phyloP scores from a whole-genome alignment of 2,113 vertebrate species.

The Fulmarus glacialis region DNA sequence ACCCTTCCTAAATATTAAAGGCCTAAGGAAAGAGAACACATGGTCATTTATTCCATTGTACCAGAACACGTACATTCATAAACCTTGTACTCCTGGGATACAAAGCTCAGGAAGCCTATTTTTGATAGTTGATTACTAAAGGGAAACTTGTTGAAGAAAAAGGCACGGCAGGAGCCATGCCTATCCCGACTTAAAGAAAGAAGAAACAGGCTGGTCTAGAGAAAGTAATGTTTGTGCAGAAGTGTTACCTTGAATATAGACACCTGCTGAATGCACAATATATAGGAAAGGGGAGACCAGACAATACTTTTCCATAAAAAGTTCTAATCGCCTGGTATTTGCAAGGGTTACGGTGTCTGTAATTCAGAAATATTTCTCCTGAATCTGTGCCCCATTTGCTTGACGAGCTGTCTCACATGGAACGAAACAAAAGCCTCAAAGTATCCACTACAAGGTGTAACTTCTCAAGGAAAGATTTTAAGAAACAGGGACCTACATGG shows the following conservation, averaged over 20 bases:
- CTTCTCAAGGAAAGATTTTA: background rate
- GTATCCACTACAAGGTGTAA: background rate
- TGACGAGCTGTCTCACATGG: background rate
- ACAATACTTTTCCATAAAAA: background rate
- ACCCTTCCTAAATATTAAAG: slow-evolving; percentile 33
- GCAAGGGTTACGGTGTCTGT: background rate
- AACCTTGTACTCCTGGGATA: background rate
- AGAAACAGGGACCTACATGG: background rate
- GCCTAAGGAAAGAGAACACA: background rate
- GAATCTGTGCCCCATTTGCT: background rate
- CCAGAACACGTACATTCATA: background rate
- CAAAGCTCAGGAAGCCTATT: background rate
- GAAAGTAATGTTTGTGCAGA: background rate
- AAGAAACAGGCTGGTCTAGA: background rate
- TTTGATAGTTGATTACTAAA: background rate
- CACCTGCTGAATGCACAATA: background rate
- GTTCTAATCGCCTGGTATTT: background rate
- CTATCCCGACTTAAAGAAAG: background rate
- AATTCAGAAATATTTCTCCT: background rate
- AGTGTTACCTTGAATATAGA: background rate
- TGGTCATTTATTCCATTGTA: background rate
- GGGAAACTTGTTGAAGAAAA: background rate
- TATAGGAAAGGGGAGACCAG: background rate
- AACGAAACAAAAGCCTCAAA: background rate
- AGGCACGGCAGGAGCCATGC: background rate